Evolutionary conservation across 2,888 invertebrate species (phyloP).

Genomic region (Epinotia nisella): DNA sequence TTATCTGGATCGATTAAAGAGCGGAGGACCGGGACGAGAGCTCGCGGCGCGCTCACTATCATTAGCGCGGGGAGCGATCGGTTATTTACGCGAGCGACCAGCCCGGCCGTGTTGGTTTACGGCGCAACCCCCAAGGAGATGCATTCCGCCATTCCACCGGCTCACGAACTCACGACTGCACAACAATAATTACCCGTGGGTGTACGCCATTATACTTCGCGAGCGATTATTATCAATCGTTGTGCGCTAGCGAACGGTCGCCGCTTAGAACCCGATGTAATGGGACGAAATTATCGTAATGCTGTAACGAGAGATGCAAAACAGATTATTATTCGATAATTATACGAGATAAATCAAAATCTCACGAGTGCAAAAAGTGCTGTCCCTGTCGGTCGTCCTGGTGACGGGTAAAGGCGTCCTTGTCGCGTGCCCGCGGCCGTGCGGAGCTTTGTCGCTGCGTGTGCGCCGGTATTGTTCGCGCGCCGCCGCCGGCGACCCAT

Average conservation of each 20-base stretch:
- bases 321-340: slow-evolving; percentile 82
- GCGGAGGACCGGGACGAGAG: slow-evolving; percentile 62
- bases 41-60: slow-evolving; percentile 74
- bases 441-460: slow-evolving; percentile 64
- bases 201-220: slow-evolving; percentile 85
- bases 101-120: slow-evolving; percentile 79
- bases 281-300: slow-evolving; percentile 83
- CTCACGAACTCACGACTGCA: slow-evolving; percentile 85
- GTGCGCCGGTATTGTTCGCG: slow-evolving; percentile 68
- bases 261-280: slow-evolving; percentile 81
- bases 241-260: slow-evolving; percentile 80
- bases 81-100: slow-evolving; percentile 76
- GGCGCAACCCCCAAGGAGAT: slow-evolving; percentile 85
- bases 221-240: slow-evolving; percentile 84
- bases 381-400: slow-evolving; percentile 59
- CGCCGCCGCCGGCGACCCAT: slow-evolving; percentile 76
- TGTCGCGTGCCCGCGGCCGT: slow-evolving; percentile 64
- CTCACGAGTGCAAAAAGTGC: slow-evolving; percentile 64
- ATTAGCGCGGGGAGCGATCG: slow-evolving; percentile 82
- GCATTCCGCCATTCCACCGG: slow-evolving; percentile 81
- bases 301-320: slow-evolving; percentile 84
- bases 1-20: slow-evolving; percentile 78
- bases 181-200: slow-evolving; percentile 85
- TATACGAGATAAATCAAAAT: slow-evolving; percentile 82
- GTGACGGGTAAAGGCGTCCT: slow-evolving; percentile 55